These are phyloP conservation scores for Porites lobata DNA, from an alignment of 92 coral and sea anemone genomes.

Conservation along the genomic window DNA sequence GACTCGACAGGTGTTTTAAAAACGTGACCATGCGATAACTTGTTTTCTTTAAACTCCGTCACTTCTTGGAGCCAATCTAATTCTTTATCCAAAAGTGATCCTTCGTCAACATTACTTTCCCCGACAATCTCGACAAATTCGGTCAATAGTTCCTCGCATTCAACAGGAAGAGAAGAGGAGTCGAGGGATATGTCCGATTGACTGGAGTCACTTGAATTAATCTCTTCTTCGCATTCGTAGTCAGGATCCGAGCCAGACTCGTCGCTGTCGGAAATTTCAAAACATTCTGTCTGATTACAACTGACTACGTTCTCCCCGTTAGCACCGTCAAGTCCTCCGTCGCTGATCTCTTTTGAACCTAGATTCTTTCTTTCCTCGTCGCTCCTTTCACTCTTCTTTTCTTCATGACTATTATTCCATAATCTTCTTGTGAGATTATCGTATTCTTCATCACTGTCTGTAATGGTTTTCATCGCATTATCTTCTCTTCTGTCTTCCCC, in stretches of 20 bases:
- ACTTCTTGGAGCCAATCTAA: conserved; percentile 27
- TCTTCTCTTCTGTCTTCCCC: too few relatives aligned
- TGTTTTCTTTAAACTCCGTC: conserved; percentile 36
- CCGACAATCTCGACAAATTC: conserved; percentile 63
- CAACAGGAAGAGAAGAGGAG: not conserved
- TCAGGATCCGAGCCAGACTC: not conserved
- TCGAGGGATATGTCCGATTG: not conserved
- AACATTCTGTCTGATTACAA: too few relatives aligned
- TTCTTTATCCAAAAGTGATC: conserved; percentile 43
- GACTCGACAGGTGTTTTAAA: conserved; percentile 48
- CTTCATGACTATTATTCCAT: conserved; percentile 1
- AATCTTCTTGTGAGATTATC: conserved; percentile 28
- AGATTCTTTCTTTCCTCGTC: not conserved
- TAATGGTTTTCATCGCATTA: conserved; percentile 1
- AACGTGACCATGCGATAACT: conserved; percentile 27
- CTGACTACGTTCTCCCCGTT: too few relatives aligned
- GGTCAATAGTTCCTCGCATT: conserved; percentile 20
- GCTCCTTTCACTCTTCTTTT: not conserved
- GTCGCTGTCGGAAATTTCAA: not conserved
- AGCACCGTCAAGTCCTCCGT: too few relatives aligned
- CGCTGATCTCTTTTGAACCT: too few relatives aligned
- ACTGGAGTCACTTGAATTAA: conserved; percentile 8
- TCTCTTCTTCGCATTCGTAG: conserved; percentile 2
- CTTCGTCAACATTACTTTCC: conserved; percentile 33
- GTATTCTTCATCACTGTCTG: conserved; percentile 26